These are phyloP conservation scores for Lycophotia porphyrea DNA, from an alignment of 2,888 invertebrate species.

Conservation along the genomic window DNA sequence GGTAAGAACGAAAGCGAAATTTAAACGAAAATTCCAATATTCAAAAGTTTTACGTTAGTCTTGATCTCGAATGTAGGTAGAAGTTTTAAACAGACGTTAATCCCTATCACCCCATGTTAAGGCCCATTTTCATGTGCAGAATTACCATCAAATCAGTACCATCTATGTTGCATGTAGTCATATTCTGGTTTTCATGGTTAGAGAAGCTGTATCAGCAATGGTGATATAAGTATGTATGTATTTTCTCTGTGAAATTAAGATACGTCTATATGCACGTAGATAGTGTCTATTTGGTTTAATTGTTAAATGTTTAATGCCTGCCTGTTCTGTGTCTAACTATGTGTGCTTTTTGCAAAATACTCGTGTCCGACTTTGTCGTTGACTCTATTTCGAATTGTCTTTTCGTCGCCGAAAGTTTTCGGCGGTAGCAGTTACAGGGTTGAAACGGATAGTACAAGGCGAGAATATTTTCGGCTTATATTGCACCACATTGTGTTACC, in stretches of 20 bases:
- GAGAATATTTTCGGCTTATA: slow-evolving; percentile 43
- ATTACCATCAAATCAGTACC: slow-evolving; percentile 50
- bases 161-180: slow-evolving; percentile 57
- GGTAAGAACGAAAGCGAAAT: slow-evolving; percentile 83
- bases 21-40: slow-evolving; percentile 50
- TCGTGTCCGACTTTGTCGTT: slow-evolving; percentile 12
- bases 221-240: slow-evolving; percentile 13
- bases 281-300: slow-evolving; percentile 47
- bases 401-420: slow-evolving; percentile 24
- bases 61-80: slow-evolving; percentile 53
- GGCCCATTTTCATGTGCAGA: slow-evolving; percentile 54
- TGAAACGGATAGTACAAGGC: slow-evolving; percentile 46
- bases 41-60: slow-evolving; percentile 44
- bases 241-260: slow-evolving; percentile 34
- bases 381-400: slow-evolving; percentile 4
- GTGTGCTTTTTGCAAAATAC: slow-evolving; percentile 58
- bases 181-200: slow-evolving; percentile 43
- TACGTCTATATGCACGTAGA: slow-evolving; percentile 53
- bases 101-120: slow-evolving; percentile 45
- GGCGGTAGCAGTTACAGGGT: slow-evolving; percentile 45
- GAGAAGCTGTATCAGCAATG: slow-evolving; percentile 10
- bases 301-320: slow-evolving; percentile 49
- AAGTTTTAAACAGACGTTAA: slow-evolving; percentile 38
- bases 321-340: slow-evolving; percentile 49
- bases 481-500: slow-evolving; percentile 40